A percentile compares a stretch with the other conserved stretches of the same genome.
Conservation (phyloP, 2,113 vertebrate species). For the Cricetomys ansorgei region DNA sequence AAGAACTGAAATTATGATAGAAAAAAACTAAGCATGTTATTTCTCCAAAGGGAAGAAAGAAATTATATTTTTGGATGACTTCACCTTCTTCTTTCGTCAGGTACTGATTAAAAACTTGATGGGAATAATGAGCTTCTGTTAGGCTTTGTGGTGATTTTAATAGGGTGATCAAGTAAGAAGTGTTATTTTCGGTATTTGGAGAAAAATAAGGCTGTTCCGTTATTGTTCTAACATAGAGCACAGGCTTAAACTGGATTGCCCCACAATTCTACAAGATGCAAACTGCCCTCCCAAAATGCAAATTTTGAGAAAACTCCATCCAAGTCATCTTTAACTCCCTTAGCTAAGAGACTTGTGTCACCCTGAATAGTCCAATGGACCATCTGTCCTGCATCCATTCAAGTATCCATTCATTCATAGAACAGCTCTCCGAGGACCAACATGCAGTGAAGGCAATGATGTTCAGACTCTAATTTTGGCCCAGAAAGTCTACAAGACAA, state of each 20-base stretch:
- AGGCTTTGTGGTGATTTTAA: slow-evolving; percentile 69
- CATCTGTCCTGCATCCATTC: background rate
- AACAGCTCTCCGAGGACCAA: background rate
- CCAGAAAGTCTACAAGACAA: background rate
- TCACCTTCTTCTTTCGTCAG: slow-evolving; percentile 72
- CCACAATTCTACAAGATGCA: background rate
- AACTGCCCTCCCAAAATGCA: background rate
- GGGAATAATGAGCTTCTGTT: slow-evolving; percentile 74
- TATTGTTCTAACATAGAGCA: background rate
- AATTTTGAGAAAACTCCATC: background rate
- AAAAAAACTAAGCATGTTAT: slow-evolving; percentile 65
- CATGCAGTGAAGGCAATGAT: background rate
- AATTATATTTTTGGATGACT: slow-evolving; percentile 73
- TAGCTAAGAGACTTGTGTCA: background rate
- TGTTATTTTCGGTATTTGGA: slow-evolving; percentile 54
- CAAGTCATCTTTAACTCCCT: background rate
- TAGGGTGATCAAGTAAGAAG: slow-evolving; percentile 67
- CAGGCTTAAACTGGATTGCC: background rate
- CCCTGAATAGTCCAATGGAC: background rate
- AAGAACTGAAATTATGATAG: slow-evolving; percentile 57
- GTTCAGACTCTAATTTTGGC: background rate
- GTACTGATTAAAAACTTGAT: slow-evolving; percentile 75
- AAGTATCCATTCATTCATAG: slow-evolving; percentile 24
- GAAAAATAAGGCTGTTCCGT: slow-evolving; percentile 48
- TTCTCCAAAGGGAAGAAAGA: slow-evolving; percentile 53